Base-by-base conservation (phyloP, 1,140 invertebrate species). In the Aphaenogaster floridana region DNA sequence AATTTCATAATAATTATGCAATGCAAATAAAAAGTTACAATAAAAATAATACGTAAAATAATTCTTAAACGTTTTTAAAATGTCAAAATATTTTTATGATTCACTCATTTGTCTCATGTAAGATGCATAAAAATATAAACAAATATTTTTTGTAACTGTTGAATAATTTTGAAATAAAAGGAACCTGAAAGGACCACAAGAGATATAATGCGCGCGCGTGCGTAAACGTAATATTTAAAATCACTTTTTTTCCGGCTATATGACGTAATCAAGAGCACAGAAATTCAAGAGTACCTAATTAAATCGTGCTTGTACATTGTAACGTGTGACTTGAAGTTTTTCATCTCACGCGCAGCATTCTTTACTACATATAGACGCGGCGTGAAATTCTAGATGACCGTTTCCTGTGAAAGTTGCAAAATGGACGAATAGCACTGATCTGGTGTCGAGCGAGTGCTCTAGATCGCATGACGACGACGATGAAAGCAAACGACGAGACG, bases 391-490 rank as follows among this genome's bases (percentile, higher is more conserved):
- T 63, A 84, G 54, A 84, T 54, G 68, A 13, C 11, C 36, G 69
- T 72, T 84, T 76, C 80, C 80, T 84, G 69, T 76, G 80, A 84
- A 84, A 84, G 69, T 84, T 84, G 69, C 69, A 57, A 84, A 84
- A 84, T 84, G 72, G n/a, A 72, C 69, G 54, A 57, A 63, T 84
- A 84, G 61, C 42, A 59, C 68, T 52, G 54, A 63, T 83, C 50
- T 48, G 63, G n/a, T 45, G 39, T 17, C 66, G 28, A 57, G 50
- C 21, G 78, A 71, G 54, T 15, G 80, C 13, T 84, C 54, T 28
- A 76, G 69, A 74, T 84, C 28, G 80, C 54, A 86, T 48, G 69
- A 59, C 69, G 61, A 36, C n/a, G 11, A 54, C 50, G 50, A 54
- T 28, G 54, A 57, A 68, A 61, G 59, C 28, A 64, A 81, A 68